phyloP scores from a whole-genome alignment of 1,140 invertebrate species.

The Drosophila watanabei region DNA sequence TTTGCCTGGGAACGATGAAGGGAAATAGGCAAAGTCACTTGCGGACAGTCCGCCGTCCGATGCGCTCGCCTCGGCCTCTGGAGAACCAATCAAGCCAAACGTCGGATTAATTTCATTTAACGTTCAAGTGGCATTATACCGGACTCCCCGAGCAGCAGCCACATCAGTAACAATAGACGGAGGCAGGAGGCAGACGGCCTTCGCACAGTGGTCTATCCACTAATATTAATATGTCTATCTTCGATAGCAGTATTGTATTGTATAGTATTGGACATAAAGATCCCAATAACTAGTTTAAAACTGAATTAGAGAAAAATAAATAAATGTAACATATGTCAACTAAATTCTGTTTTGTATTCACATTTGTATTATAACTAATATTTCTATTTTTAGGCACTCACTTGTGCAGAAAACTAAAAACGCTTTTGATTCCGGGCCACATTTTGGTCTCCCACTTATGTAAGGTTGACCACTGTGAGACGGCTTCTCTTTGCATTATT shows the following conservation, averaged over 20 bases:
- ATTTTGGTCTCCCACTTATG: background rate
- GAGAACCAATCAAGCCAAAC: constrained; percentile 78
- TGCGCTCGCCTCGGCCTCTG: constrained; percentile 59
- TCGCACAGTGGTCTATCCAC: constrained; percentile 2
- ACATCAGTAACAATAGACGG: constrained; percentile 20
- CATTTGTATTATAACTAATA: background rate
- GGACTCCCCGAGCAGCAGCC: constrained; percentile 35
- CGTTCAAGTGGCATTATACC: constrained; percentile 72
- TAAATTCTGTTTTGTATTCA: background rate
- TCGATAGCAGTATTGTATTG: background rate
- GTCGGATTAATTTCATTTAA: constrained; percentile 80
- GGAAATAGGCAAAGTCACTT: constrained; percentile 78
- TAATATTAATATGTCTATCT: background rate
- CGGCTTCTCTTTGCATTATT: constrained; percentile 71
- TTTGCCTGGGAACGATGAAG: constrained; percentile 70
- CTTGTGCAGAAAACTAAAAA: background rate
- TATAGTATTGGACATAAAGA: too few species aligned
- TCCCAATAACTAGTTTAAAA: too few species aligned
- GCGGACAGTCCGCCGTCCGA: constrained; percentile 32
- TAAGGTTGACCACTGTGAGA: background rate
- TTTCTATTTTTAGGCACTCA: background rate
- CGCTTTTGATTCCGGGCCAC: background rate
- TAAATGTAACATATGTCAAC: background rate
- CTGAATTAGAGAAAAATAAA: background rate
- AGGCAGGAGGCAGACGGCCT: constrained; percentile 11